These are phyloP conservation scores for Octomys mimax DNA, from an alignment of 2,797 vertebrate genomes.

Conservation along the genomic window DNA sequence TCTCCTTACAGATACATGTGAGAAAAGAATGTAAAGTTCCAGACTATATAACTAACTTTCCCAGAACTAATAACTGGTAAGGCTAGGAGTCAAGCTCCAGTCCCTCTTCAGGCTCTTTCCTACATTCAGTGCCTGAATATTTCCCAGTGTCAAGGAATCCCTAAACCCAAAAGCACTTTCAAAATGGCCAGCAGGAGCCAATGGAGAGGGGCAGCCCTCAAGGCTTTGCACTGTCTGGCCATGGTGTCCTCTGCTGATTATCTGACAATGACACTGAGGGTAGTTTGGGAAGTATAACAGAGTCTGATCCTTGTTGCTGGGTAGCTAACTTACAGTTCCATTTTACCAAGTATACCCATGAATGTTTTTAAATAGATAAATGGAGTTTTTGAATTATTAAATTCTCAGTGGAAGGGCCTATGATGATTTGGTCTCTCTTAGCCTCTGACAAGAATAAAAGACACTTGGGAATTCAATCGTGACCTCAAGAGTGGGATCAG, in stretches of 20 bases:
- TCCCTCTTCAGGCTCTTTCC: background rate
- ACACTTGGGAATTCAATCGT: background rate
- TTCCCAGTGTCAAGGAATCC: background rate
- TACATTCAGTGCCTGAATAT: background rate
- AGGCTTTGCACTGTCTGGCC: background rate
- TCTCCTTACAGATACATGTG: background rate
- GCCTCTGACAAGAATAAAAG: background rate
- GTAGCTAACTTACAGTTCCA: background rate
- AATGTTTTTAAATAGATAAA: slow-evolving; percentile 26
- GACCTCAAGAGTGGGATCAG: background rate
- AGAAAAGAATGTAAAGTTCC: background rate
- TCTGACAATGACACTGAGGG: background rate
- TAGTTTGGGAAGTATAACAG: background rate
- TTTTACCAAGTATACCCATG: background rate
- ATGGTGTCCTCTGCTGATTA: background rate
- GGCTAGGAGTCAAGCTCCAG: background rate
- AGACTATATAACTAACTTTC: slow-evolving; percentile 18
- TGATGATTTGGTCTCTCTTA: slow-evolving; percentile 19
- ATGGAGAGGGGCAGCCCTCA: background rate
- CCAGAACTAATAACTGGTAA: background rate
- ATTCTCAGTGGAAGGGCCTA: background rate
- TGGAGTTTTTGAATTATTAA: background rate
- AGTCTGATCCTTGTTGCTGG: background rate
- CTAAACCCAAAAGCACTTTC: background rate
- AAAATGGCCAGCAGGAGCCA: background rate